phyloP scores from a whole-genome alignment of 2,797 vertebrate species.

The Siniperca undulata region DNA sequence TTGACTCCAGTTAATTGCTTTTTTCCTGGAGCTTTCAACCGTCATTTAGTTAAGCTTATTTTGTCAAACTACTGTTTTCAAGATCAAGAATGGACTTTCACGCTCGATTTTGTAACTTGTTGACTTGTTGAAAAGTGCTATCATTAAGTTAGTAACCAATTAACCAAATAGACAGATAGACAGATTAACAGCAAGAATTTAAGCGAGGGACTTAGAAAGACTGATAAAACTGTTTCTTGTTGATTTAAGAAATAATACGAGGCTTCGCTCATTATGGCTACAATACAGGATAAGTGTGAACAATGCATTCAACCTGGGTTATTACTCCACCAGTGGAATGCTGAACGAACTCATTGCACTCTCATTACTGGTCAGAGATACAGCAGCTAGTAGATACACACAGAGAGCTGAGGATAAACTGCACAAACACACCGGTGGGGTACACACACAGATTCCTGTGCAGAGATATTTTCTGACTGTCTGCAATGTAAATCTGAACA shows the following conservation, averaged over 20 bases:
- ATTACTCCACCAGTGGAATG: conserved; percentile 1
- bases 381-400: background rate
- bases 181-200: too few relatives aligned
- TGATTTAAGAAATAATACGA: background rate
- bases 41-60: background rate
- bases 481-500: conserved; percentile 47
- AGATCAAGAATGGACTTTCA: background rate
- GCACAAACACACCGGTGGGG: conserved; percentile 19
- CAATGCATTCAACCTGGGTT: background rate
- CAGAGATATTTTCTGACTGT: conserved; percentile 21
- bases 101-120: background rate
- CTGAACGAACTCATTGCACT: conserved; percentile 30
- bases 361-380: conserved; percentile 3
- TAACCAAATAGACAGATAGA: too few relatives aligned
- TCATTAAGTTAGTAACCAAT: background rate
- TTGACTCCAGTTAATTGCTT: background rate
- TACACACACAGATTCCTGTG: conserved; percentile 12
- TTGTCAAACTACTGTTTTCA: background rate
- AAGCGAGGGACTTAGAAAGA: too few relatives aligned
- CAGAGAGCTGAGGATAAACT: background rate
- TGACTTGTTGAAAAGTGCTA: background rate
- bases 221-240: background rate
- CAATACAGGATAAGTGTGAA: conserved; percentile 28
- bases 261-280: background rate
- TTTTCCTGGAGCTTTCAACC: background rate